phyloP scores from a whole-genome alignment of 2,113 vertebrate species.

The Stigmatopora argus region DNA sequence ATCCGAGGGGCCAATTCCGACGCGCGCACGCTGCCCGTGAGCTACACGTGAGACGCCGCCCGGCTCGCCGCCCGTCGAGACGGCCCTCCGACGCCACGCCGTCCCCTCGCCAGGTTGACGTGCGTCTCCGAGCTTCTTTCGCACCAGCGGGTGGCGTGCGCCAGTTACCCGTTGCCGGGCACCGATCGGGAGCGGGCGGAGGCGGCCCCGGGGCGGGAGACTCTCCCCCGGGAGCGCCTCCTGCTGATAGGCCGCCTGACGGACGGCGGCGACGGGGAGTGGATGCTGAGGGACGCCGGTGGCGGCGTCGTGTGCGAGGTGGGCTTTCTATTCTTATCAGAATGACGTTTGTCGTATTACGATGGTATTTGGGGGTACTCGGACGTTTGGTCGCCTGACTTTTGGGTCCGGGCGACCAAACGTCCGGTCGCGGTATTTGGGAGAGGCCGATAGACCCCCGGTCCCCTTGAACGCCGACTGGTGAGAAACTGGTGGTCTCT shows the following conservation, averaged over 20 bases:
- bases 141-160: conserved; percentile 70
- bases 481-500: no score
- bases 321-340: conserved; percentile 2
- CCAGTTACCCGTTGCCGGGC: conserved; percentile 77
- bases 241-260: conserved; percentile 77
- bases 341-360: no score
- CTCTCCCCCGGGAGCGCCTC: conserved; percentile 69
- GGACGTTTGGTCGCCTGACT: no score
- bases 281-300: conserved; percentile 68
- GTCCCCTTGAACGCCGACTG: no score
- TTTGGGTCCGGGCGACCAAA: no score
- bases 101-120: conserved; percentile 56
- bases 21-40: conserved; percentile 46
- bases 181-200: conserved; percentile 70
- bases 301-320: conserved; percentile 75
- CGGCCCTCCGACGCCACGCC: neutral
- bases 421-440: no score
- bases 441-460: no score
- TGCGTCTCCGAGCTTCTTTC: conserved; percentile 70
- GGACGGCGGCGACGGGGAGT: conserved; percentile 53
- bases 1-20: conserved; percentile 20
- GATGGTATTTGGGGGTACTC: no score
- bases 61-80: no score
- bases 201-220: conserved; percentile 22
- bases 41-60: conserved; percentile 51